These are phyloP conservation scores for Gambelia wislizenii DNA, from an alignment of 2,797 vertebrate genomes.

Conservation along the genomic window DNA sequence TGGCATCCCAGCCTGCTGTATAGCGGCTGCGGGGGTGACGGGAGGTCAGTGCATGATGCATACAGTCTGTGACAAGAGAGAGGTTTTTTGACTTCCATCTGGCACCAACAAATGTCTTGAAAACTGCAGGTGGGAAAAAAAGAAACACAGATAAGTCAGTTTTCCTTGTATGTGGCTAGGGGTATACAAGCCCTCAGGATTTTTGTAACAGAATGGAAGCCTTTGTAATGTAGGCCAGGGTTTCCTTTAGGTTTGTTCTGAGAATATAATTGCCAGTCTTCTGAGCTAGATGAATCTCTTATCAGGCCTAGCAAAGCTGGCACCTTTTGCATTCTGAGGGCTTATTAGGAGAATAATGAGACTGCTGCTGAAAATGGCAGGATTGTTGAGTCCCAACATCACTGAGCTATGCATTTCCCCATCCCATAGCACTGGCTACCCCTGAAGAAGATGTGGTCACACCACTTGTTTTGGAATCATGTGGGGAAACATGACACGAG, in stretches of 20 bases:
- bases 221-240: neutral
- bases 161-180: neutral
- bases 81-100: constrained; percentile 61
- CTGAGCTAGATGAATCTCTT: neutral
- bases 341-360: no score
- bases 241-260: neutral
- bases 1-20: constrained; percentile 87
- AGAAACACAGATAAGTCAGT: neutral
- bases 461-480: neutral
- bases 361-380: no score
- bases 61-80: constrained; percentile 84
- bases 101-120: neutral
- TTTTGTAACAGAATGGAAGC: neutral
- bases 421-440: neutral
- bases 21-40: constrained; percentile 84
- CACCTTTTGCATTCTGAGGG: no score
- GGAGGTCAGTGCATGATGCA: constrained; percentile 85
- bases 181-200: neutral
- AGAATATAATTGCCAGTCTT: neutral
- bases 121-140: neutral
- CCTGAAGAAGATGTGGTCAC: neutral
- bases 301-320: no score
- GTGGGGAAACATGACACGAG: neutral
- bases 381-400: neutral
- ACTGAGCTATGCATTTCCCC: neutral